Conservation (phyloP, 1,140 invertebrate species). For the Drosophila guanche region DNA sequence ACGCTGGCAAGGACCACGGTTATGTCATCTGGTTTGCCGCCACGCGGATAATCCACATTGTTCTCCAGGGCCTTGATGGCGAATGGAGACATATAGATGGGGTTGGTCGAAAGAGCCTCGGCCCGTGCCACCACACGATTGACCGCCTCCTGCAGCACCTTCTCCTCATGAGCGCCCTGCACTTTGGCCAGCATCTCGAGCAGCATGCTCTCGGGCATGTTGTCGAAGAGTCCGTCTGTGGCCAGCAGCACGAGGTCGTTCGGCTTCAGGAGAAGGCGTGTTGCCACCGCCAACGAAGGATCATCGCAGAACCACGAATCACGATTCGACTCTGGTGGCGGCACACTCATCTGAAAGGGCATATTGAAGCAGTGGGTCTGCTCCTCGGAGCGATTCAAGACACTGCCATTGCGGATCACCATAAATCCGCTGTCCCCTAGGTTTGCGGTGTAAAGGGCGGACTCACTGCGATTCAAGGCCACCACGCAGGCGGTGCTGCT, state of each 20-base stretch:
- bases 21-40: conserved; percentile 66
- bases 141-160: conserved; percentile 38
- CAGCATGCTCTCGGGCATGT: conserved; percentile 52
- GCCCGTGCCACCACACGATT: conserved; percentile 44
- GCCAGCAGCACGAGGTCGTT: conserved; percentile 55
- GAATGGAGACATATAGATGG: conserved; percentile 43
- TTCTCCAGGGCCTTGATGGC: conserved; percentile 35
- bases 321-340: conserved; percentile 2
- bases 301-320: conserved; percentile 9
- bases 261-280: conserved; percentile 17
- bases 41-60: conserved; percentile 16
- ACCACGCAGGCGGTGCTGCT: conserved; percentile 64
- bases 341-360: conserved; percentile 49
- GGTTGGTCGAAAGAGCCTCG: conserved; percentile 21
- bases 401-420: conserved; percentile 41
- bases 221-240: conserved; percentile 64
- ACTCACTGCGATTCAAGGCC: conserved; percentile 38
- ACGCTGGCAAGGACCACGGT: conserved; percentile 62
- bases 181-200: conserved; percentile 15
- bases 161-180: conserved; percentile 10
- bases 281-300: conserved; percentile 32
- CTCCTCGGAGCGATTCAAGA: conserved; percentile 43
- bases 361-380: conserved; percentile 59
- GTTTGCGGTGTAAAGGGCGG: conserved; percentile 57
- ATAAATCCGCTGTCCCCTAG: conserved; percentile 61